Base-by-base conservation (phyloP, 2,797 vertebrate species). In the Notolepis coatsorum region DNA sequence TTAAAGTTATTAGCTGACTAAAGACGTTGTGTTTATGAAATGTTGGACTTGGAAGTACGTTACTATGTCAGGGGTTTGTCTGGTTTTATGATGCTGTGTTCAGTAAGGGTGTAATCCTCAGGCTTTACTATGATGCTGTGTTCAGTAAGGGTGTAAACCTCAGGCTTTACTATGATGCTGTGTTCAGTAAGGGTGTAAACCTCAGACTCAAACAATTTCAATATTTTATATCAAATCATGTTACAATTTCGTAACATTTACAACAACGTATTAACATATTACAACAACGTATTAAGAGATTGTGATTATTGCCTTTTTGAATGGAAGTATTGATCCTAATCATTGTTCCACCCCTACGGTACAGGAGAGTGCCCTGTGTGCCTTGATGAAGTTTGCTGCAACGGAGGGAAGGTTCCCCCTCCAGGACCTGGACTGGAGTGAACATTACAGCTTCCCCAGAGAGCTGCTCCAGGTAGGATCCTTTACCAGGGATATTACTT, bases 321-420 rank as follows among this genome's bases (percentile, higher is more conserved):
- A n/a, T n/a, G n/a, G n/a, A n/a, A n/a, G n/a, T n/a, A n/a, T n/a
- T n/a, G n/a, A n/a, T n/a, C n/a, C n/a, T n/a, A n/a, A n/a, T n/a
- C n/a, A 7, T 18, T 74, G 18, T 52, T 45, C 2, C n/a, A n/a
- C n/a, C n/a, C n/a, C n/a, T n/a, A n/a, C 2, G 23, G 43, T 65
- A 5, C 48, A 99, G 98, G 96, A 97, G 61, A 50, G 75, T 2
- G 85, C 94, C 0, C 88, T 99, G 1, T 90, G 91, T 41, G 92
- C 95, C 0, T 84, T 99, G 18, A 97, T 99, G 94, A 96, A 93
- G 70, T 95, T 98, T 31, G 92, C 96, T 0, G 91, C 89, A 38
- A 68, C 75, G 23, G 94, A 98, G 89, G 96, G 94, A 0, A 65
- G 60, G 0, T 71, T 90, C 51, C 96, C 96, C 0, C 76, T 99